A percentile compares a stretch with the other conserved stretches of the same genome.
These are phyloP conservation scores for Temnothorax curvispinosus DNA, from an alignment of 1,140 invertebrate genomes.

Conservation along the genomic window DNA sequence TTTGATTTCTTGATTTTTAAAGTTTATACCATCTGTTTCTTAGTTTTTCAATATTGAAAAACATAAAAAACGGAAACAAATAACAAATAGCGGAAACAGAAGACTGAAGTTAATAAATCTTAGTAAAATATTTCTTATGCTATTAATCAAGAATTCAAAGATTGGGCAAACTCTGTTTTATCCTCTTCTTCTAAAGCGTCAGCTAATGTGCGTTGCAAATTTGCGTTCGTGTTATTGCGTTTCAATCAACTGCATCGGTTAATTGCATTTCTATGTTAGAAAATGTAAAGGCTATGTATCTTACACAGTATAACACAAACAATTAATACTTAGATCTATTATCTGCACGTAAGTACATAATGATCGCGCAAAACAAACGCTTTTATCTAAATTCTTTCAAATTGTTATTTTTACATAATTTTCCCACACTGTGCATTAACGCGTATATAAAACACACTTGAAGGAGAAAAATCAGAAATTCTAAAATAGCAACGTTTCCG, in stretches of 20 bases:
- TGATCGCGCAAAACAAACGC: neutral
- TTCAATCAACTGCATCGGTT: conserved; percentile 35
- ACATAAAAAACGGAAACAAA: too few relatives aligned
- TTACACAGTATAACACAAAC: neutral
- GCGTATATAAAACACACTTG: neutral
- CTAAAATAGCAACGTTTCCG: neutral
- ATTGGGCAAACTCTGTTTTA: neutral
- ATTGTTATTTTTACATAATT: neutral
- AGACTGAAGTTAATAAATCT: neutral
- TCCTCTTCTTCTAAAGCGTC: neutral
- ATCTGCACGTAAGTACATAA: neutral
- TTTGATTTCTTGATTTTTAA: neutral
- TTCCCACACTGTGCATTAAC: neutral
- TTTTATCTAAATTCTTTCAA: neutral
- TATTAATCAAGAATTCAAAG: neutral
- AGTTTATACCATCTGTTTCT: neutral
- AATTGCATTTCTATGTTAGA: conserved; percentile 37
- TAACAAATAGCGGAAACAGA: too few relatives aligned
- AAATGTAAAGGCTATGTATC: neutral
- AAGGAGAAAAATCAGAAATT: neutral
- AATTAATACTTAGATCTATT: neutral
- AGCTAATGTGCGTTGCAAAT: conserved; percentile 20
- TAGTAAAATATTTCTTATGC: neutral
- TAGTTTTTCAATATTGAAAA: neutral
- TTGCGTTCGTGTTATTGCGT: conserved; percentile 12